Base-by-base conservation (phyloP, 2,113 vertebrate species). In the Amphilophus citrinellus region DNA sequence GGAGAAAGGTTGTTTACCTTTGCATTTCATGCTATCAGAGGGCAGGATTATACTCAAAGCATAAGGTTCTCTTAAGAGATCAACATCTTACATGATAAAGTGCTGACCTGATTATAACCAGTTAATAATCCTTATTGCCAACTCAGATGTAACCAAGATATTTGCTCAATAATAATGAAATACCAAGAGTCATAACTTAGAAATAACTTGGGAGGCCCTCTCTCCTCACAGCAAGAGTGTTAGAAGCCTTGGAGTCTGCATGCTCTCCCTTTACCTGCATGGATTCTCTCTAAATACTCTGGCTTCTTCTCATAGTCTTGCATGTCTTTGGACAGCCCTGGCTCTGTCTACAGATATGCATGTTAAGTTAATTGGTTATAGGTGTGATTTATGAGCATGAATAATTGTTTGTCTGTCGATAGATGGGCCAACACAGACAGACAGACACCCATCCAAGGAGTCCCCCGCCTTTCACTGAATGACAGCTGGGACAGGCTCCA, bases 1-100 rank as follows among this genome's bases (percentile, higher is more conserved):
- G 59, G 77, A 77, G 75, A 91, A 84, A 81, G 88, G 83, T 57
- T 50, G 76, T 85, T 87, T 61, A 81, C 30, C 80, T 32, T 13
- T 22, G 44, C 11, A 56, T 44, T 57, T 53, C 63, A 37, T 35
- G 22, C 35, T 3, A 58, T 73, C 66, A 73, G 66, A 53, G 27
- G 24, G 17, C n/a, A 27, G 24, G 6, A 32, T 73, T 73, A 20
- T 53, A 53, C 20, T 58, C 47, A 53, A 10, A 10, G 6, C 8
- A 24, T 2, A 9, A 60, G 32, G 56, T 35, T 71, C 13, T 81
- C 62, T 62, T 83, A 17, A 61, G 27, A 86, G 42, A 20, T 66
- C 50, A 85, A 53, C 20, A 14, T 30, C 35, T 77, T 18, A 61
- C 44, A 20, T 79, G 58, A 83, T 62, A 5, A 35, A 7, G 22